Evolutionary conservation across 2,113 vertebrate genomes (phyloP), one percentile per base, ranked within the genome.

Genomic region (Colaptes auratus): DNA sequence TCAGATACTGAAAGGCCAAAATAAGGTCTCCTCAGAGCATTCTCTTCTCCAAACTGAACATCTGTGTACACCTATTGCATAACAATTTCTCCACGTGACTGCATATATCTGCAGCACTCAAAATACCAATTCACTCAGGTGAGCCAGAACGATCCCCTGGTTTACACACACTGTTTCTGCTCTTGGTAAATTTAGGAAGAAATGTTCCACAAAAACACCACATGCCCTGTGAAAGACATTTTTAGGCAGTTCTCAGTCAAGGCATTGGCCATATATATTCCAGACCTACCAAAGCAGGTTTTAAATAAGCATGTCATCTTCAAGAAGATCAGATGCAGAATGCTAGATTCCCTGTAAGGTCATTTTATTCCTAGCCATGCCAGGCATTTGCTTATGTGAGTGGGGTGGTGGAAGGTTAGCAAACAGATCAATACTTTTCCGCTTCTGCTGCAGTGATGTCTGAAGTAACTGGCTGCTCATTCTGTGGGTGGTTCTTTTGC

Each of bases 401-500:
- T 64, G 28, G 7, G 13, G 7, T 3, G 6, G n/a, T 71, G 30
- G 35, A 82, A 89, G 10, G 6, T 4, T 60, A 74, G 46, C 27
- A 55, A 55, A 27, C 4, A 44, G 52, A 63, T 63, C 2, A 0
- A 13, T 63, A 46, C 42, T 69, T 63, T 33, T 76, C n/a, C 86
- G 69, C 72, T 61, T 39, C 72, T 95, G 35, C 52, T 58, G 30
- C 64, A 77, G 69, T 8, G 24, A 7, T 1, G 1, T 56, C 52
- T 81, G 8, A 59, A 81, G 31, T 23, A 77, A 61, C 14, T 17
- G 24, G 9, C 33, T 70, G 60, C 14, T 86, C 18, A 10, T 63
- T 83, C 55, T 73, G 25, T 80, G 46, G 46, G 60, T 77, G 67
- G 42, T 42, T 92, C 59, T 80, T 90, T 55, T 70, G 46, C 60